Percentiles rank a stretch among this genome's conserved stretches.
phyloP scores from a whole-genome alignment of 2,888 invertebrate genomes.

The Tryphoninae sp. region DNA sequence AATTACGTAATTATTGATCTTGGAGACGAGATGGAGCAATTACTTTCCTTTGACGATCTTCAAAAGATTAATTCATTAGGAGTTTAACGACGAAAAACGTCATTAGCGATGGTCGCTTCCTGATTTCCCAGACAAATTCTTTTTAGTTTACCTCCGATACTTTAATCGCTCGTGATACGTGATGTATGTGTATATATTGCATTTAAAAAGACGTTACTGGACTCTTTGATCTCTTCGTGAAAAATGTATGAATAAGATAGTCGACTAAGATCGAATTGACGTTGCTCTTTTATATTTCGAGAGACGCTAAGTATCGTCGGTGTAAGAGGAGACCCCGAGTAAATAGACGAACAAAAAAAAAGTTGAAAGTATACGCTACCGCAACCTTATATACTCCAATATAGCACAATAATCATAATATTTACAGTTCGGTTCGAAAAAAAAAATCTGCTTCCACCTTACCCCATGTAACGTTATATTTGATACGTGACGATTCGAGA shows the following conservation, averaged over 20 bases:
- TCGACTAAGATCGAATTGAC: conserved; percentile 31
- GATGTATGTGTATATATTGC: conserved; percentile 16
- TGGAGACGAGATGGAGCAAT: conserved; percentile 56
- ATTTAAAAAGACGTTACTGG: conserved; percentile 35
- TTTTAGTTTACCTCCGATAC: conserved; percentile 32
- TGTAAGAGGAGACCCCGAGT: too few species aligned
- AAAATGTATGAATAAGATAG: conserved; percentile 16
- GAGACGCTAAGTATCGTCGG: background rate
- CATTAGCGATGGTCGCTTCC: conserved; percentile 58
- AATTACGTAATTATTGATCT: conserved; percentile 60
- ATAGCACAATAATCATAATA: background rate
- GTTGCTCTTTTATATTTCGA: background rate
- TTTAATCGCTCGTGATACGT: background rate
- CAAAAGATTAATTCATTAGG: conserved; percentile 64
- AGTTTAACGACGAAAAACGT: conserved; percentile 57
- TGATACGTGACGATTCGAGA: too few species aligned
- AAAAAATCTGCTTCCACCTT: too few species aligned
- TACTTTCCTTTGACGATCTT: conserved; percentile 66
- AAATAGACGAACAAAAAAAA: too few species aligned
- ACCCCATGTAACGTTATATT: too few species aligned
- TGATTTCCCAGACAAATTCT: conserved; percentile 36
- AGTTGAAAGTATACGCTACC: too few species aligned
- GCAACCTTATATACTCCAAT: background rate
- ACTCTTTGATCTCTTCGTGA: conserved; percentile 27
- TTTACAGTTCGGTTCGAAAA: too few species aligned